A percentile compares a stretch with the other conserved stretches of the same genome.
phyloP scores from a whole-genome alignment of 2,797 vertebrate species.

The Simalia tracyae region DNA sequence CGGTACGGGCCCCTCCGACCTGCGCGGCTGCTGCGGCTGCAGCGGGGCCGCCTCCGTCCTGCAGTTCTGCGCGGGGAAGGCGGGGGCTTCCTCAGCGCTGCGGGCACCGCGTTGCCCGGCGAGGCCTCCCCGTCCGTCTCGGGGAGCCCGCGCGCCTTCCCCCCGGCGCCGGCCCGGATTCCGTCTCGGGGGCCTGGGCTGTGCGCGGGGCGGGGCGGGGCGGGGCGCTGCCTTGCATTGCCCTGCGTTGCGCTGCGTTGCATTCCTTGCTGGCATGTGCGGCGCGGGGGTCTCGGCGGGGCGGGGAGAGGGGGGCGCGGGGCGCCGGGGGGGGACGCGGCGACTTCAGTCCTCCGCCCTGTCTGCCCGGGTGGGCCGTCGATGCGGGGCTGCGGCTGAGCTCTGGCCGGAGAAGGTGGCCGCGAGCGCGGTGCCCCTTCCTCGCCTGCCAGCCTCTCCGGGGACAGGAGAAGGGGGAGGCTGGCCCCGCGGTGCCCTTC shows the following conservation, averaged over 20 bases:
- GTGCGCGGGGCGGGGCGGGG: neutral
- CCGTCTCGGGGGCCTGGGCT: neutral
- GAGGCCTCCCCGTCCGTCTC: neutral
- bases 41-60: neutral
- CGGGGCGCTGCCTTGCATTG: neutral
- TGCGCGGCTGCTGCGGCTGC: neutral
- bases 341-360: neutral
- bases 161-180: neutral
- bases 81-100: neutral
- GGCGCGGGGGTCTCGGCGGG: neutral
- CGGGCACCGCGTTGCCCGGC: neutral
- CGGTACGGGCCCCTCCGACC: neutral
- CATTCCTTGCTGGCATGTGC: neutral
- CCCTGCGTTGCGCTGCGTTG: no score
- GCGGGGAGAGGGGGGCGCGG: neutral
- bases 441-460: neutral
- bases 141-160: neutral
- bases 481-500: neutral
- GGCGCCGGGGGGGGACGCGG: neutral
- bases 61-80: neutral
- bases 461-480: neutral
- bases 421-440: no score
- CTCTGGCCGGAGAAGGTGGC: neutral
- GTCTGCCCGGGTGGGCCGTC: neutral
- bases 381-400: neutral